These are phyloP conservation scores for Caenorhabditis uteleia DNA, from an alignment of 2,888 invertebrate genomes.

Conservation along the genomic window DNA sequence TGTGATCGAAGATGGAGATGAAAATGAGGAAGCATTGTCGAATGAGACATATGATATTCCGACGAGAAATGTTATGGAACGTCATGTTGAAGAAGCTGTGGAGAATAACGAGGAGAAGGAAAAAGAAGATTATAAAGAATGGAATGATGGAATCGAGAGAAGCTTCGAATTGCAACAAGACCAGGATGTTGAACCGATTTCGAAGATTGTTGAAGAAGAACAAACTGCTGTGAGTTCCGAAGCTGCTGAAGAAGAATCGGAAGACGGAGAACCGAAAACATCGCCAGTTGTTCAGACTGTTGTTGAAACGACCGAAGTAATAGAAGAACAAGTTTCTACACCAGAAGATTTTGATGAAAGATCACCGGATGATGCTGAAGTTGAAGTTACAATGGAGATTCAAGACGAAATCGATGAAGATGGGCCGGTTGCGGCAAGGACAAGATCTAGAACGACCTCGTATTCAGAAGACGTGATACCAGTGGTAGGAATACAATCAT, in stretches of 20 bases:
- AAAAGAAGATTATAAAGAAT: background rate
- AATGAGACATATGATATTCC: background rate
- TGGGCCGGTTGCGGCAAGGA: no score
- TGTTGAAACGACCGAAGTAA: no score
- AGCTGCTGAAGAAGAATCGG: background rate
- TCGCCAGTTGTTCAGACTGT: no score
- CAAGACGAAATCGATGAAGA: no score
- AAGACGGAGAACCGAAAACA: background rate
- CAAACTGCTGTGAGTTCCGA: background rate
- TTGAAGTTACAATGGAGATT: no score
- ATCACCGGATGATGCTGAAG: no score
- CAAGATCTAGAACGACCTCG: no score
- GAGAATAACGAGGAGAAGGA: background rate
- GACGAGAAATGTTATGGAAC: background rate
- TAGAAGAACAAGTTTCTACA: no score
- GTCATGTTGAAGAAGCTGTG: background rate
- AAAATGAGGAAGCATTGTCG: background rate
- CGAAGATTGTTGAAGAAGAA: background rate
- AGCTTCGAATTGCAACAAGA: constrained; percentile 4
- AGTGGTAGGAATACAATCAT: no score
- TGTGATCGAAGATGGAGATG: background rate
- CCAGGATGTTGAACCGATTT: constrained; percentile 3
- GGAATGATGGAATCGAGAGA: constrained; percentile 3
- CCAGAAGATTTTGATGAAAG: no score
- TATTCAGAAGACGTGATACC: no score